These are phyloP conservation scores for Phyllostomus discolor DNA, from an alignment of 2,113 vertebrate genomes.

Conservation along the genomic window DNA sequence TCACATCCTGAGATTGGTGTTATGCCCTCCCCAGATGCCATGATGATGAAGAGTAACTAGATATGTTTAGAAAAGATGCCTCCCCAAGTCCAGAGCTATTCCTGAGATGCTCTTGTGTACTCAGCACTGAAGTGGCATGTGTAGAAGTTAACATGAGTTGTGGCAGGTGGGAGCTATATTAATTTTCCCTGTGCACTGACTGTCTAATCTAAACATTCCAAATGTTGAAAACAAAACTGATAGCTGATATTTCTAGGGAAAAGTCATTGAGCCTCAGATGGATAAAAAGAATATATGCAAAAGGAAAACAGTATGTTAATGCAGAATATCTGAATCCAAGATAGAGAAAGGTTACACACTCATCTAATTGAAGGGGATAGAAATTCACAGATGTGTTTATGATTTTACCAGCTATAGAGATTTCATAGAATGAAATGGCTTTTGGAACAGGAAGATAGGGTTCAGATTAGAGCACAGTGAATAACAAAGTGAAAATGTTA, in stretches of 20 bases:
- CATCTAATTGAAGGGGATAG: slow-evolving; percentile 22
- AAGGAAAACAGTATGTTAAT: slow-evolving; percentile 37
- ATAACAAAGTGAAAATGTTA: slow-evolving; percentile 72
- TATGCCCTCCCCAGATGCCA: slow-evolving; percentile 38
- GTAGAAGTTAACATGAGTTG: slow-evolving; percentile 15
- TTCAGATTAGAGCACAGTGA: slow-evolving; percentile 53
- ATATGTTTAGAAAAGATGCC: slow-evolving; percentile 55
- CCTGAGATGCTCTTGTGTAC: not conserved
- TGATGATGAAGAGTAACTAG: not conserved
- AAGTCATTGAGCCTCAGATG: slow-evolving; percentile 55
- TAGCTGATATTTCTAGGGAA: slow-evolving; percentile 58
- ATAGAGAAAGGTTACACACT: not conserved
- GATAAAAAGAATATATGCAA: slow-evolving; percentile 26
- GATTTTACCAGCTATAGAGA: slow-evolving; percentile 40
- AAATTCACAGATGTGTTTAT: slow-evolving; percentile 33
- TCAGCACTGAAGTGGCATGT: not conserved
- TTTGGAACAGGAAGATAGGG: not conserved
- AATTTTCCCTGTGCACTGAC: slow-evolving; percentile 53
- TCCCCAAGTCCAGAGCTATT: not conserved
- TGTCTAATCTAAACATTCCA: slow-evolving; percentile 62
- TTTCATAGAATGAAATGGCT: slow-evolving; percentile 55
- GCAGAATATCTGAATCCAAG: not conserved
- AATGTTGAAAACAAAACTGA: slow-evolving; percentile 62
- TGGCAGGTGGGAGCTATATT: slow-evolving; percentile 60
- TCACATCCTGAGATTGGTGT: not conserved